These are phyloP conservation scores for Cisticola juncidis DNA, from an alignment of 2,113 vertebrate genomes.

Conservation along the genomic window DNA sequence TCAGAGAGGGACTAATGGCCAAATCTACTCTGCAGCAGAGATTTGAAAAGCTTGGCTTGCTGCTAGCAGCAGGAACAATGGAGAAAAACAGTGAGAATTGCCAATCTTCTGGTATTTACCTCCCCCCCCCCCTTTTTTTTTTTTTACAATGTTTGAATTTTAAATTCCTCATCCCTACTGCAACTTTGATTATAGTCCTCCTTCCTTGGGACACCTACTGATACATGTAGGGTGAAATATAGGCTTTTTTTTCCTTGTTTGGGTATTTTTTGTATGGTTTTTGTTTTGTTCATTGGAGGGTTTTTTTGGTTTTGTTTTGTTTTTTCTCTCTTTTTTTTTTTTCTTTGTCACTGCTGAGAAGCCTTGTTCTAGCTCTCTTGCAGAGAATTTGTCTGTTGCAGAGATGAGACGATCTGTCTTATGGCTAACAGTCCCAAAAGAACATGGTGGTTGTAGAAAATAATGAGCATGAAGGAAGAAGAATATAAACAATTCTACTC, in stretches of 20 bases:
- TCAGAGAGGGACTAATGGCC: background rate
- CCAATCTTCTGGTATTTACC: background rate
- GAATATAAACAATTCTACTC: background rate
- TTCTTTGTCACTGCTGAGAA: background rate
- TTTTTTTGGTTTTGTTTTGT: rapidly evolving
- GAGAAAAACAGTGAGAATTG: background rate
- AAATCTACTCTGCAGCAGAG: background rate
- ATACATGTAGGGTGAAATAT: background rate
- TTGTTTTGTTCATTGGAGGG: background rate
- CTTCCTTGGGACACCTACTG: background rate
- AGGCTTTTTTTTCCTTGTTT: rapidly evolving
- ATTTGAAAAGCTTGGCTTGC: background rate
- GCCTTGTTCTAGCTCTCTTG: background rate
- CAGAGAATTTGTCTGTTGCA: background rate
- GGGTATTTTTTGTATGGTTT: rapidly evolving
- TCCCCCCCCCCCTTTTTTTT: no score
- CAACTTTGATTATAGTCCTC: background rate
- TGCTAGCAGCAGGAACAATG: background rate
- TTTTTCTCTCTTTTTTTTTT: no score
- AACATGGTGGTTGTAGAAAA: background rate
- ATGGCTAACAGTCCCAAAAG: background rate
- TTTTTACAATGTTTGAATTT: background rate
- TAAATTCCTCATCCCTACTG: background rate
- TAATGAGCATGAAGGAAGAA: background rate
- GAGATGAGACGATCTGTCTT: background rate